A percentile compares a stretch with the other conserved stretches of the same genome.
Evolutionary conservation across 2,797 vertebrate genomes (phyloP).

Genomic region (Caiman crocodilus): DNA sequence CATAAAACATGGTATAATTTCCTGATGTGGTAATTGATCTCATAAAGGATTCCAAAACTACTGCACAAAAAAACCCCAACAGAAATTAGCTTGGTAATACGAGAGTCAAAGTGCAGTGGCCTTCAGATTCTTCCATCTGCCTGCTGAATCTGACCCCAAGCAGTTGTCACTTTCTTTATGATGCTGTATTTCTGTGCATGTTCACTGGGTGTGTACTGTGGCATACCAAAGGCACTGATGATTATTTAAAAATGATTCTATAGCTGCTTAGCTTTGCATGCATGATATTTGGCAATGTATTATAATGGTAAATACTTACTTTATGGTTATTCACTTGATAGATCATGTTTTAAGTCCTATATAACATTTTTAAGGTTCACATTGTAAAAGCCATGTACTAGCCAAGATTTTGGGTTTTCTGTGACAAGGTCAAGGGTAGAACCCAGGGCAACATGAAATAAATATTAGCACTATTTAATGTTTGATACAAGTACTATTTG

Average conservation of each 20-base stretch:
- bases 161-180: not conserved
- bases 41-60: not conserved
- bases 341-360: not conserved
- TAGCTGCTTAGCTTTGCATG: not conserved
- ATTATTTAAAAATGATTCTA: not conserved
- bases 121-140: not conserved
- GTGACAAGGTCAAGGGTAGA: not conserved
- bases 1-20: not conserved
- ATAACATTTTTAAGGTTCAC: not conserved
- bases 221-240: not conserved
- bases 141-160: not conserved
- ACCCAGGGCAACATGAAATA: not conserved
- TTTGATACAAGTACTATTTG: not conserved
- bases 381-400: not conserved
- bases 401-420: not conserved
- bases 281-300: not conserved
- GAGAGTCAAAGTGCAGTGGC: not conserved
- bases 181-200: not conserved
- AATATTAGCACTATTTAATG: not conserved
- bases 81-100: not conserved
- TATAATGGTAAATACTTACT: slow-evolving; percentile 3
- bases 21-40: not conserved
- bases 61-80: not conserved
- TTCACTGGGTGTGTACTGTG: not conserved
- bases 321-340: not conserved